Base-by-base conservation (phyloP, 2,888 invertebrate genomes). In the Noctua janthina region DNA sequence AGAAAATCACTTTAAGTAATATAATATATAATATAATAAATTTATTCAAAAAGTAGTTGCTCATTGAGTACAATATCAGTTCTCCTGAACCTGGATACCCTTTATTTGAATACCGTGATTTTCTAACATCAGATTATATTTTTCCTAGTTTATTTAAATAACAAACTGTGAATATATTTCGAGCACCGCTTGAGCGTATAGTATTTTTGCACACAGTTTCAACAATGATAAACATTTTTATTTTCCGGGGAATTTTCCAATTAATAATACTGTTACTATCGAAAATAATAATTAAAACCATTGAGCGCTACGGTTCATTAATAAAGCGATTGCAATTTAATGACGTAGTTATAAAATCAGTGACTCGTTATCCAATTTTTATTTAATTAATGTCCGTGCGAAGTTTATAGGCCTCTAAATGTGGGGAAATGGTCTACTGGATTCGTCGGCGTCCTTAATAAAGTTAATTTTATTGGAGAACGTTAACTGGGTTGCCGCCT, bases 381-480 rank as follows among this genome's bases (percentile, higher is more conserved):
- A 76, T 78, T 59, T 72, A 82, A 80, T 82, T 78, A 82, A 86
- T 81, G 71, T 76, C 76, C 71, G 74, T 56, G 71, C 72, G 29
- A 74, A 79, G 66, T 82, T 86, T 87, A 88, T 83, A 54, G 82
- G 79, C 54, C 51, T 11, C 76, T 81, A 74, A 83, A 72, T 77
- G 70, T 67, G 77, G 66, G 69, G 68, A 78, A 77, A 84, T 43
- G 82, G 78, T 56, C 62, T 72, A 79, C 51, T 69, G 66, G 83
- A 86, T 79, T 84, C 74, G 66, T 68, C 69, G 71, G 78, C 49
- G 74, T 78, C 78, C 66, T 66, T 81, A 84, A 84, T 88, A 88
- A 89, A 88, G 83, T 86, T 75, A 79, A 81, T 81, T 86, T 88
- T 83, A 89, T 73, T 80, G 81, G 73, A 6, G 67, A 67, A 79